phyloP scores from a whole-genome alignment of 2,888 invertebrate genomes.

The Exephanes ischioxanthus region DNA sequence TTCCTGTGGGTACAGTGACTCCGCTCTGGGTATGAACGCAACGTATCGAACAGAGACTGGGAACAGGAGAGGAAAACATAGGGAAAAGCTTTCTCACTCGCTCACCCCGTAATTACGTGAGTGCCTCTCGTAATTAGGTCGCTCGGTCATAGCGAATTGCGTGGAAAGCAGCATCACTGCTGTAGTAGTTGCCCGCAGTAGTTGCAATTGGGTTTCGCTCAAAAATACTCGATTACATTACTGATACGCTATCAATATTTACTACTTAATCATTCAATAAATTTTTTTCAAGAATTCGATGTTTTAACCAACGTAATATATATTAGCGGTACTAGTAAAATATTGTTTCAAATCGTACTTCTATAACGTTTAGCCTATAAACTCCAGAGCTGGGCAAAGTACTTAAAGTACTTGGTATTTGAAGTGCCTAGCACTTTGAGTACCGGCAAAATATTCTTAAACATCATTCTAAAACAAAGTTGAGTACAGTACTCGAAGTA shows the following conservation, averaged over 20 bases:
- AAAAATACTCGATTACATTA: constrained; percentile 29
- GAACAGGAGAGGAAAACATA: not conserved
- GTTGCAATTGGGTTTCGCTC: constrained; percentile 25
- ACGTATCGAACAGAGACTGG: constrained; percentile 25
- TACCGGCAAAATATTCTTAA: no score
- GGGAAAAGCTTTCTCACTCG: constrained; percentile 37
- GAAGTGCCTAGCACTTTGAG: no score
- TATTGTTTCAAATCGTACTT: not conserved
- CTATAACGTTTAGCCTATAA: not conserved
- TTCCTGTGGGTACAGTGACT: constrained; percentile 36
- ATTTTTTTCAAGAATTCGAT: not conserved
- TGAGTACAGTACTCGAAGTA: no score
- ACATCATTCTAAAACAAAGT: no score
- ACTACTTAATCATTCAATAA: constrained; percentile 7
- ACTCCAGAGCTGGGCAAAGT: no score
- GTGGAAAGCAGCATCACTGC: constrained; percentile 48
- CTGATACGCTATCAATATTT: constrained; percentile 28
- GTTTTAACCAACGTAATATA: not conserved
- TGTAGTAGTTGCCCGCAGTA: constrained; percentile 20
- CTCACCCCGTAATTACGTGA: constrained; percentile 65
- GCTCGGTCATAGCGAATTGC: constrained; percentile 68
- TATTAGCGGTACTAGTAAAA: not conserved
- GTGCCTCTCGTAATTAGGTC: constrained; percentile 70
- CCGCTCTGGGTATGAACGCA: not conserved
- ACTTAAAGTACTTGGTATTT: no score